Conservation (phyloP, 2,113 vertebrate species). For the Gavialis gangeticus region DNA sequence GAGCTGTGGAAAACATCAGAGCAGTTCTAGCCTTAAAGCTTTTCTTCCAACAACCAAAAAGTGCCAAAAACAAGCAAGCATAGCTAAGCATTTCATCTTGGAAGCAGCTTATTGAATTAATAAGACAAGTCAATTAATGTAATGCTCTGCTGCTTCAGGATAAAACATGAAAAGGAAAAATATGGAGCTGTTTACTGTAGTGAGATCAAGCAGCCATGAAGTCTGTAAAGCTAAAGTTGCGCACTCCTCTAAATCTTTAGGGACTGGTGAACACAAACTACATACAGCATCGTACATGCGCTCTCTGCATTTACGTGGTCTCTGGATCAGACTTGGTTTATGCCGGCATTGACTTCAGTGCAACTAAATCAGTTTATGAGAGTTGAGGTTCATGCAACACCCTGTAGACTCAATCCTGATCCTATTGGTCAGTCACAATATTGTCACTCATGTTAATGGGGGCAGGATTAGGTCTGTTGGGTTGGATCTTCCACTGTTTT, state of each 20-base stretch:
- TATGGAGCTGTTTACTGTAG: slow-evolving; percentile 77
- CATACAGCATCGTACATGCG: background rate
- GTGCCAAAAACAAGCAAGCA: slow-evolving; percentile 75
- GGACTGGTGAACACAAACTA: slow-evolving; percentile 12
- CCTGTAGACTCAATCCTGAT: background rate
- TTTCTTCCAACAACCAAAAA: slow-evolving; percentile 77
- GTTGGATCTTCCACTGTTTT: background rate
- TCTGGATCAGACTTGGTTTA: background rate
- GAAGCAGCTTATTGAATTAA: slow-evolving; percentile 86
- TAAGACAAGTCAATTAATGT: slow-evolving; percentile 88
- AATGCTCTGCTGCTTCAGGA: slow-evolving; percentile 83
- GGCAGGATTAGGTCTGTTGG: accelerated
- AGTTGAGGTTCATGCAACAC: background rate
- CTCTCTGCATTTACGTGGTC: background rate
- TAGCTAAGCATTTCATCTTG: slow-evolving; percentile 81
- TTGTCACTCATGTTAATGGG: background rate
- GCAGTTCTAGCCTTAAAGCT: slow-evolving; percentile 75
- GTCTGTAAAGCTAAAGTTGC: slow-evolving; percentile 54
- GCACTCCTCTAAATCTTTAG: slow-evolving; percentile 52
- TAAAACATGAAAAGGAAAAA: slow-evolving; percentile 82
- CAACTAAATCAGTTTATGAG: background rate
- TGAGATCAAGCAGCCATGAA: slow-evolving; percentile 74
- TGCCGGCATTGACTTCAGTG: background rate
- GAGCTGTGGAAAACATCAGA: slow-evolving; percentile 81
- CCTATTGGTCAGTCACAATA: accelerated